Evolutionary conservation across 2,888 invertebrate genomes (phyloP), one percentile per base, ranked within the genome.

Genomic region (Odontocerum albicorne): DNA sequence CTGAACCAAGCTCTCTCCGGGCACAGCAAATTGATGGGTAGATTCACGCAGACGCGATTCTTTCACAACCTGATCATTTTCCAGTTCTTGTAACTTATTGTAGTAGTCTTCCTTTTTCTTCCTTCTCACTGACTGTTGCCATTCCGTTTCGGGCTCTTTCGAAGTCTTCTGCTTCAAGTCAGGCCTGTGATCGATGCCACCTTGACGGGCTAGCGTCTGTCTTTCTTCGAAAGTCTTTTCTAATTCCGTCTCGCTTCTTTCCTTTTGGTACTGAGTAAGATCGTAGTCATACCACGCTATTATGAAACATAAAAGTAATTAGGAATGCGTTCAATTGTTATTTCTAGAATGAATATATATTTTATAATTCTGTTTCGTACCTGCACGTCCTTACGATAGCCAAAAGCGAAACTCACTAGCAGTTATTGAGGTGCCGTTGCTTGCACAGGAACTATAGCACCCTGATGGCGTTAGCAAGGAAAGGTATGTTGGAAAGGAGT

Each of bases 281-380:
- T 91, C 93, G 69, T 84, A 82, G 77, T 95, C 94, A 79, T 95
- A 95, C 94, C 94, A 95, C 66, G 94, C 94, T 90, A 73, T 36
- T 27, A 65, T 64, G 64, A 52, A 54, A 63, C 32, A 55, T 38
- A 63, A 63, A 63, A 62, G 55, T 60, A 61, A 35, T 32, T 32
- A 17, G 16, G 12, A 12, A 27, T 15, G 13, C 15, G 12, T 32
- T 44, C 31, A 32, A 17, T 16, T 15, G 15, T 17, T 44, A 3
- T 16, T 16, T 16, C 32, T 44, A 32, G 6, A 10, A 44, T 40
- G 17, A 13, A 31, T 16, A 38, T 31, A 27, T 31, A 43, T 20
- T 43, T 4, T 10, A 20, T 13, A 50, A 39, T 39, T 20, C n/a
- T 32, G 13, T 33, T 33, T 50, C 50, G 38, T 50, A 50, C 50